Conservation (phyloP, 2,888 invertebrate genomes). For the Heterodera filipjevi region DNA sequence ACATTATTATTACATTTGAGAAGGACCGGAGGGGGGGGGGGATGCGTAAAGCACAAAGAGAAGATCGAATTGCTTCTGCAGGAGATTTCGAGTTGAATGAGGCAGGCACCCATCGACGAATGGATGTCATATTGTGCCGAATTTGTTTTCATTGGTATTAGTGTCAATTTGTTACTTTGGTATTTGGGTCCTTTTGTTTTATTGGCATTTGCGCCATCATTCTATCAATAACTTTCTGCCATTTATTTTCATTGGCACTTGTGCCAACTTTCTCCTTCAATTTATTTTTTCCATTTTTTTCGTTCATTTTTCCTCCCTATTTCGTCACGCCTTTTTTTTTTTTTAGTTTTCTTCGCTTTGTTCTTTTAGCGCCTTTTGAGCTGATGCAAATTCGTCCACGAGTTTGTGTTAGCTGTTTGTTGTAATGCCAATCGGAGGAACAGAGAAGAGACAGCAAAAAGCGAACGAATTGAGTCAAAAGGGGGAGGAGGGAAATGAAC, state of each 20-base stretch:
- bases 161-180: not conserved
- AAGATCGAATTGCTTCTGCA: not conserved
- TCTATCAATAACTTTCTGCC: no score
- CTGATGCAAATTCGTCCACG: not conserved
- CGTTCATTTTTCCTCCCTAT: no score
- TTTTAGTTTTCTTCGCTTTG: not conserved
- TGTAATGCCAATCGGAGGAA: not conserved
- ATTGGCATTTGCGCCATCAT: no score
- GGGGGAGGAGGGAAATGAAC: not conserved
- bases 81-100: not conserved
- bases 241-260: no score
- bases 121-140: not conserved
- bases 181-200: no score
- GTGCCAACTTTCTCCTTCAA: no score
- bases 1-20: not conserved
- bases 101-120: not conserved
- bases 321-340: not conserved
- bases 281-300: no score
- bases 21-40: not conserved
- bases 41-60: not conserved
- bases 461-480: not conserved
- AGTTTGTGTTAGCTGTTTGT: not conserved
- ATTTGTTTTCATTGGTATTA: no score
- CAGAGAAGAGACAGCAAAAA: not conserved
- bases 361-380: not conserved